Evolutionary conservation across 2,888 invertebrate genomes (phyloP), one percentile per base, ranked within the genome.

Genomic region (Junonia oenone): DNA sequence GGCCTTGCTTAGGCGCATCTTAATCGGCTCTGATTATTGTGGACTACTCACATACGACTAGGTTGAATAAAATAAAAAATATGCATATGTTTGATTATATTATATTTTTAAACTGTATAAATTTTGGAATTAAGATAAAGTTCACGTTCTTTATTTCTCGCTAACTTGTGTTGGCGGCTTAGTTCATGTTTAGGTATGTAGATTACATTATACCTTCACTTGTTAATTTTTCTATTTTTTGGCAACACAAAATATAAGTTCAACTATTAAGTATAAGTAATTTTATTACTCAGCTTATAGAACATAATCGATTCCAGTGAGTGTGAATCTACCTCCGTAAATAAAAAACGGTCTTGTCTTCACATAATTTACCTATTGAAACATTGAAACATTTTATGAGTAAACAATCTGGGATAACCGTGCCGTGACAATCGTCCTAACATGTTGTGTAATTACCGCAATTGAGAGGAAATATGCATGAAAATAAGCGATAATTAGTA

Each of bases 1-100:
- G 65, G 62, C 79, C 79, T 77, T 78, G 76, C 63, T 57, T 22
- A 61, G 56, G 58, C 62, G 63, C 64, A 63, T 69, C 62, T 66
- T 66, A 61, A 60, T 67, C 59, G 48, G 58, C 61, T 60, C 52
- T 63, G 61, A 55, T 61, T 57, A 48, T 48, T 29, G 35, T 14
- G 58, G 53, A 29, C 51, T 46, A 31, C 47, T 37, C 58, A 55
- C 51, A 61, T 54, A 11, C 33, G 33, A 53, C 40, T 5, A 11
- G 9, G 1, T 3, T 11, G 9, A 15, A 8, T 5, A 38, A 11
- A 38, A n/a, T n/a, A n/a, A n/a, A n/a, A n/a, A n/a, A n/a, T n/a
- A n/a, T n/a, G n/a, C n/a, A n/a, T n/a, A n/a, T n/a, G n/a, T n/a
- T n/a, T n/a, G n/a, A n/a, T n/a, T n/a, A n/a, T n/a, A n/a, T n/a